Evolutionary conservation across 1,140 invertebrate genomes (phyloP), one percentile per base, ranked within the genome.

Genomic region (Calosoma granatense): DNA sequence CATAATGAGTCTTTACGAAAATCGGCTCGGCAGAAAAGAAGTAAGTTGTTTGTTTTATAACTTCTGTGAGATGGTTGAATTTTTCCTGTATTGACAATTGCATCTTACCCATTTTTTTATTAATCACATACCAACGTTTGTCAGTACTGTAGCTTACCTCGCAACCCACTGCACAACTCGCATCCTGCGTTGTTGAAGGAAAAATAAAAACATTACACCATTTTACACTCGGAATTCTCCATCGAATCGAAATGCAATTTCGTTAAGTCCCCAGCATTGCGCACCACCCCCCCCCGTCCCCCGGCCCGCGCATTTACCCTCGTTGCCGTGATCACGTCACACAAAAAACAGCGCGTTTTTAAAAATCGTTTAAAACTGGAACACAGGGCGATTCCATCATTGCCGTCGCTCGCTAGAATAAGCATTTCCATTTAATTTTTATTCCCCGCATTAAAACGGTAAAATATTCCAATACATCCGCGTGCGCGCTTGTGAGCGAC

Each of bases 381-480:
- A 39, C 51, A 21, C n/a, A n/a, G n/a, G 22, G 21, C 53, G 23
- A 52, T 30, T 23, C 20, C 41, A n/a, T 30, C 52, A 19, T 20
- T 43, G 17, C 30, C 22, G 23, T 52, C 36, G 17, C 23, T 14
- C 55, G 21, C 52, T 53, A 54, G 56, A 59, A 55, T 61, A 57
- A 61, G 62, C 63, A 66, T 66, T 69, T 67, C 63, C 66, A 67
- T 68, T 69, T 69, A 68, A 68, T 70, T 69, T 69, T 68, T 68
- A 62, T 67, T 64, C 61, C 59, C 58, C 54, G 51, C 58, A 56
- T 56, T 59, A 54, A 59, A 52, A 52, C 58, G 54, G 47, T 51
- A 66, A 70, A 68, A 67, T 70, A 67, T 70, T 67, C 67, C 65
- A 66, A 70, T 70, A 70, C 64, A 65, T 65, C 53, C 56, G 51